Evolutionary conservation across 2,113 vertebrate genomes (phyloP).

Genomic region (Oxyura jamaicensis): DNA sequence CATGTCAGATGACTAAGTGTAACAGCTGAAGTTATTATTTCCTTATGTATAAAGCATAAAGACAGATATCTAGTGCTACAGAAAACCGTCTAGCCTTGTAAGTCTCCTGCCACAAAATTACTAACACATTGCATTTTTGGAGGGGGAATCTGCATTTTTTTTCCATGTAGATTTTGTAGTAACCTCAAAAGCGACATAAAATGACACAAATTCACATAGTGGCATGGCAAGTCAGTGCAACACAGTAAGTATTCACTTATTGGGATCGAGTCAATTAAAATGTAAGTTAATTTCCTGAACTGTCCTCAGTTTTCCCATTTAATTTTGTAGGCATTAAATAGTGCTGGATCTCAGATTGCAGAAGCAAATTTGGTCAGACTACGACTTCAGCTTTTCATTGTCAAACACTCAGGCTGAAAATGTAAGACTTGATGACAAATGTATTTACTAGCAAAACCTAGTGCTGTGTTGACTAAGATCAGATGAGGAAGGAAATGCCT

Average conservation of each 20-base stretch:
- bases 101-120: not conserved
- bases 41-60: not conserved
- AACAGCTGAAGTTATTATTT: not conserved
- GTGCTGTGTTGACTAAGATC: conserved; percentile 19
- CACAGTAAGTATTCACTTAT: not conserved
- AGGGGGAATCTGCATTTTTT: not conserved
- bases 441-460: conserved; percentile 59
- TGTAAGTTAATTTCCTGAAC: not conserved
- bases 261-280: not conserved
- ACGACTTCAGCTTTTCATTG: not conserved
- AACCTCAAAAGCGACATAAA: not conserved
- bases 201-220: not conserved
- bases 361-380: conserved; percentile 4
- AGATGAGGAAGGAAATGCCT: not conserved
- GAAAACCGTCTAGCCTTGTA: not conserved
- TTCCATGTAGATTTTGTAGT: not conserved
- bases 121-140: not conserved
- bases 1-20: not conserved
- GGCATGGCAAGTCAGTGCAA: not conserved
- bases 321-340: not conserved
- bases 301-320: not conserved
- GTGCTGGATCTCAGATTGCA: not conserved
- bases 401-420: not conserved
- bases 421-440: conserved; percentile 44
- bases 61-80: not conserved